These are phyloP conservation scores for Mesochorus sp. DNA, from an alignment of 2,888 invertebrate species.

Conservation along the genomic window DNA sequence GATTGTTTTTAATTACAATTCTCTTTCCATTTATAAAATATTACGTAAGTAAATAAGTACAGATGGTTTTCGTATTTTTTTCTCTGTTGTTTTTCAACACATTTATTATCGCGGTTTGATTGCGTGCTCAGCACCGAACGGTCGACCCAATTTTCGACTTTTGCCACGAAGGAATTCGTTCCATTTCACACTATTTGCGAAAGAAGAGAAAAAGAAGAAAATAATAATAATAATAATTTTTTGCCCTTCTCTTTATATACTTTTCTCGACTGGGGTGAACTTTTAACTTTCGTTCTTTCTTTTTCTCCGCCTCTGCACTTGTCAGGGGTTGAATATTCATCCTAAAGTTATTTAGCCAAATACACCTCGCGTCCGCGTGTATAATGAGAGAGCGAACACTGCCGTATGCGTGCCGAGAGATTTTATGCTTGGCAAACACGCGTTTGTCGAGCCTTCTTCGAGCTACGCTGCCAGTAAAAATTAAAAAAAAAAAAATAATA, in stretches of 20 bases:
- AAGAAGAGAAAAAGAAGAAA: not conserved
- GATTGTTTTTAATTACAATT: not conserved
- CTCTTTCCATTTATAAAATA: not conserved
- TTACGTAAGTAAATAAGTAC: too few species aligned
- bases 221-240: not conserved
- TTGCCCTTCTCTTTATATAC: slow-evolving; percentile 11
- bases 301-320: not conserved
- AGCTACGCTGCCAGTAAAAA: slow-evolving; percentile 16
- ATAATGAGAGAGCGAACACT: not conserved
- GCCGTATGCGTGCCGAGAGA: slow-evolving; percentile 23
- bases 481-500: not conserved
- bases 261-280: not conserved
- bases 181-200: slow-evolving; percentile 7
- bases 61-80: not conserved
- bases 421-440: slow-evolving; percentile 3
- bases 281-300: slow-evolving; percentile 18
- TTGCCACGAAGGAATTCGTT: not conserved
- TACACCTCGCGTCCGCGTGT: not conserved
- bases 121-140: slow-evolving; percentile 52
- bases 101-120: slow-evolving; percentile 52
- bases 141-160: slow-evolving; percentile 53
- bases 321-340: not conserved
- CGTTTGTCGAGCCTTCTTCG: slow-evolving; percentile 56
- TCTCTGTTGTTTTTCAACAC: slow-evolving; percentile 6
- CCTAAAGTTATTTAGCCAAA: slow-evolving; percentile 4